These are phyloP conservation scores for Athalia rosae DNA, from an alignment of 2,888 invertebrate genomes.

Conservation along the genomic window DNA sequence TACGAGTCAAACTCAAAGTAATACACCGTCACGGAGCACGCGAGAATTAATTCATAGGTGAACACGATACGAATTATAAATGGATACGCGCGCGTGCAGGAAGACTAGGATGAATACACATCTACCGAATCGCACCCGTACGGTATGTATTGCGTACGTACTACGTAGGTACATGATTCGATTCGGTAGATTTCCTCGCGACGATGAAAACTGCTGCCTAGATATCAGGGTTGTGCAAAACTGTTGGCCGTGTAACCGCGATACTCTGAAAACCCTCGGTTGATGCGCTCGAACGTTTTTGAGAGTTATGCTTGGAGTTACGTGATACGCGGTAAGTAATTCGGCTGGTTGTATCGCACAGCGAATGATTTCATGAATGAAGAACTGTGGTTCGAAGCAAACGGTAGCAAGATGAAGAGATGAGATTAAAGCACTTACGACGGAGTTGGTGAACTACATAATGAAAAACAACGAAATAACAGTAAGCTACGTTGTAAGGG, in stretches of 20 bases:
- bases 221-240: slow-evolving; percentile 12
- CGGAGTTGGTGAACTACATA: too few species aligned
- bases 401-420: too few species aligned
- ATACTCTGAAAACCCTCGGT: neutral
- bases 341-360: too few species aligned
- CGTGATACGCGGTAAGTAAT: too few species aligned
- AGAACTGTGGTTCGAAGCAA: too few species aligned
- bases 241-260: neutral
- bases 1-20: neutral
- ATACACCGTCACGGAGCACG: neutral
- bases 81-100: neutral
- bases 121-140: too few species aligned
- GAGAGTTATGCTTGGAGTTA: neutral
- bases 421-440: too few species aligned
- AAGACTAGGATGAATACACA: neutral
- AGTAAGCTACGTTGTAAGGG: too few species aligned
- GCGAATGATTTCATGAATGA: too few species aligned
- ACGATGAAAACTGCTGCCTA: neutral
- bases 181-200: neutral
- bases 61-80: slow-evolving; percentile 7
- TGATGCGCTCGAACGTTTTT: neutral
- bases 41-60: neutral
- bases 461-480: too few species aligned
- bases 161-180: too few species aligned
- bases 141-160: neutral